These are phyloP conservation scores for Syndactyla subalaris DNA, from an alignment of 2,797 vertebrate genomes.

Conservation along the genomic window DNA sequence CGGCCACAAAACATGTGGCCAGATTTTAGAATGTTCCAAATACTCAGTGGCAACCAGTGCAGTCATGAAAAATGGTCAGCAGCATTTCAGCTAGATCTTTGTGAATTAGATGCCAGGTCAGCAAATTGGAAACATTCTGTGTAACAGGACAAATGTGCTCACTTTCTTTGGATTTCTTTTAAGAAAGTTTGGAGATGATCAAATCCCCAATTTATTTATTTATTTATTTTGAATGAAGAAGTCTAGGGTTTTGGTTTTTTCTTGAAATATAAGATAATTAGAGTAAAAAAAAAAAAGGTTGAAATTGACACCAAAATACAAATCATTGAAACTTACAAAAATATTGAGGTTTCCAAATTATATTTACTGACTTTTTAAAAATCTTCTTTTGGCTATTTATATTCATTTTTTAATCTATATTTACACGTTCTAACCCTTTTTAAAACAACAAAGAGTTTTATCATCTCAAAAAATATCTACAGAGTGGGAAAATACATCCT, in stretches of 20 bases:
- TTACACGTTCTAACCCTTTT: background rate
- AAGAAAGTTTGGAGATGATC: background rate
- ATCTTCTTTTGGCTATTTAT: background rate
- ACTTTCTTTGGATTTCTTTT: conserved; percentile 9
- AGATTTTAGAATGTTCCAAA: conserved; percentile 4
- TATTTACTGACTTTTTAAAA: background rate
- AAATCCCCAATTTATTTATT: background rate
- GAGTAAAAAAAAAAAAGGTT: background rate
- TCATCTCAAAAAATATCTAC: background rate
- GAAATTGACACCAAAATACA: background rate
- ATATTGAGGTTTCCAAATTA: background rate
- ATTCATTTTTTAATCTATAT: background rate
- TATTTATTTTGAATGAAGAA: background rate
- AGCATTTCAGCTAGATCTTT: conserved; percentile 1
- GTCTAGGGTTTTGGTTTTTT: background rate
- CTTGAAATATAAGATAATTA: background rate
- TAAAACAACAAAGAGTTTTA: background rate
- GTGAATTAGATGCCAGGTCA: conserved; percentile 11
- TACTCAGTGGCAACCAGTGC: background rate
- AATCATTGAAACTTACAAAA: background rate
- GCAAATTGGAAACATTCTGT: conserved; percentile 20
- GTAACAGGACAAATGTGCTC: background rate
- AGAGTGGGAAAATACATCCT: background rate
- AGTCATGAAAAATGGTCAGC: conserved; percentile 7
- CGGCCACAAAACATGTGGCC: background rate